Base-by-base conservation (phyloP, 2,888 invertebrate species). In the Scelioninae gen. 1 region DNA sequence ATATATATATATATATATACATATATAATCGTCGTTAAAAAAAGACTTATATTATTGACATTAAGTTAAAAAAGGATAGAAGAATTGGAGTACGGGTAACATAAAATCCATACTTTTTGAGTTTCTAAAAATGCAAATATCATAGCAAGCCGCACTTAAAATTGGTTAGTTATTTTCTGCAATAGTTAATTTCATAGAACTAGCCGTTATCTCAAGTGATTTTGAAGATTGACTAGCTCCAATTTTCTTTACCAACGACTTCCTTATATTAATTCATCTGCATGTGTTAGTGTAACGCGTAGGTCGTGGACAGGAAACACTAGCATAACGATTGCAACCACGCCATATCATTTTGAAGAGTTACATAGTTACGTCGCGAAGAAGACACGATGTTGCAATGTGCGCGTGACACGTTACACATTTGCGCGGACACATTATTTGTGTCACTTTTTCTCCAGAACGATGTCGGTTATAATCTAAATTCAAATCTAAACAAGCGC, bases 271-370 rank as follows among this genome's bases (percentile, higher is more conserved):
- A n/a, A n/a, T 74, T 80, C 66, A 74, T 80, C 45, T 13, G 49
- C 80, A 23, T 60, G 10, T 34, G 49, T 58, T 49, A 32, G 38
- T 49, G 66, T 55, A 51, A 65, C 40, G 72, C 66, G 72, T 85
- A 68, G 84, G 75, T 43, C 56, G 76, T 69, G 47, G 45, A 63
- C 65, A 62, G 62, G 69, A 79, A 77, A 40, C 45, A n/a, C 29
- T 29, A 62, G 62, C 29, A 78, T 80, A 75, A 45, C 32, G 58
- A 71, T 83, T 85, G 78, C 78, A 82, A 83, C 78, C 82, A 71
- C 58, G 75, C 49, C 74, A 45, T 66, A 71, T 72, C 75, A 65
- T 71, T 78, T 74, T 45, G 83, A 80, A 55, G 62, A 82, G 78
- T 51, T 11, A 62, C 34, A 7, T 47, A 58, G 60, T 15, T 69